Conservation (phyloP, 1,140 invertebrate species). For the Holotrichia oblita region DNA sequence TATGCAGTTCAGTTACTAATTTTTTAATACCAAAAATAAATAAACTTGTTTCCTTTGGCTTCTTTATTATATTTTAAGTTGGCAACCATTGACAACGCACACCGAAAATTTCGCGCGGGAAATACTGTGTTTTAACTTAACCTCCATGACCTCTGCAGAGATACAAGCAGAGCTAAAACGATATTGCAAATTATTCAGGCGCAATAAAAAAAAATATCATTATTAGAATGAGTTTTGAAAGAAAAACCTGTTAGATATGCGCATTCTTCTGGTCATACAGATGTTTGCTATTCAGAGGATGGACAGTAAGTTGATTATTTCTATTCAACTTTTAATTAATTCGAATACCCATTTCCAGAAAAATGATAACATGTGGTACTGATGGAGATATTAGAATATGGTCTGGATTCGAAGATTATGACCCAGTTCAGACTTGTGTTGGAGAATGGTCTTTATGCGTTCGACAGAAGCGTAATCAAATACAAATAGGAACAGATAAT, state of each 20-base stretch:
- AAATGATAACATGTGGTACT: conserved; percentile 87
- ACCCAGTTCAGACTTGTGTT: conserved; percentile 84
- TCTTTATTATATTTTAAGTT: conserved; percentile 1
- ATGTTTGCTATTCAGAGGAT: conserved; percentile 83
- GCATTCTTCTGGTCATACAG: conserved; percentile 89
- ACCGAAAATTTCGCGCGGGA: neutral
- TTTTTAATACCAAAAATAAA: conserved; percentile 24
- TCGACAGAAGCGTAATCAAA: conserved; percentile 70
- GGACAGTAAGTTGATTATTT: conserved; percentile 73
- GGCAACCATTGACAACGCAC: neutral
- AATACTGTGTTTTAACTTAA: neutral
- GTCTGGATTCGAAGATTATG: conserved; percentile 87
- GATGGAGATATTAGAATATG: conserved; percentile 93
- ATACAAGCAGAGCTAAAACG: neutral
- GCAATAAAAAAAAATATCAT: neutral
- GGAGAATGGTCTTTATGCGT: conserved; percentile 79
- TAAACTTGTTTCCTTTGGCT: neutral
- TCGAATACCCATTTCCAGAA: conserved; percentile 62
- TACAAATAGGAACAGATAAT: conserved; percentile 85
- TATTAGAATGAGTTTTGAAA: conserved; percentile 68
- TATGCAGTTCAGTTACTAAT: neutral
- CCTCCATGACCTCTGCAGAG: neutral
- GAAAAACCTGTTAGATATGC: conserved; percentile 82
- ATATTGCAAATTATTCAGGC: neutral
- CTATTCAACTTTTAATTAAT: conserved; percentile 42